phyloP scores from a whole-genome alignment of 1,140 invertebrate species.

The Drosophila novamexicana region DNA sequence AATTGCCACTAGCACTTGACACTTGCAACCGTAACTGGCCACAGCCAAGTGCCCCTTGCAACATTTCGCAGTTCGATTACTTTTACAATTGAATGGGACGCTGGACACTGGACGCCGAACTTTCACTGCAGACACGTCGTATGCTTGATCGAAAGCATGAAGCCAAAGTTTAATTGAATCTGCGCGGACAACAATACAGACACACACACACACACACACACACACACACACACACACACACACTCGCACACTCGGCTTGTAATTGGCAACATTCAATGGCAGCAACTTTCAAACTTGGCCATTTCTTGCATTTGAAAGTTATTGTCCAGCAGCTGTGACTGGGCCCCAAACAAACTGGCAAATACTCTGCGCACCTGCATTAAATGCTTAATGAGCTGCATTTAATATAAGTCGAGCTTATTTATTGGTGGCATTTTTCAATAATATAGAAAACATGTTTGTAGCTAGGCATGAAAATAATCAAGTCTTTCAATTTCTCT shows the following conservation, averaged over 20 bases:
- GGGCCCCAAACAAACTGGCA: constrained; percentile 32
- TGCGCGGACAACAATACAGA: constrained; percentile 34
- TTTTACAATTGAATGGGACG: constrained; percentile 36
- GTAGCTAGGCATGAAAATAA: no score
- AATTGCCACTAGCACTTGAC: constrained; percentile 64
- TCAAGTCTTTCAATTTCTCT: no score
- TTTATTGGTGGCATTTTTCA: no score
- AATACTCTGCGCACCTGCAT: no score
- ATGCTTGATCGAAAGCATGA: constrained; percentile 73
- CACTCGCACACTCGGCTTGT: constrained; percentile 12
- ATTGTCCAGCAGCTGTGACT: constrained; percentile 62
- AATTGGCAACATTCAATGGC: constrained; percentile 53
- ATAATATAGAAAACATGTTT: no score
- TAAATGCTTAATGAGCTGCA: background rate
- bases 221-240: constrained; percentile 25
- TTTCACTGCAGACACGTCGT: constrained; percentile 65
- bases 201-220: constrained; percentile 14
- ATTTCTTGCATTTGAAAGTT: constrained; percentile 68
- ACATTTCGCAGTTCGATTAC: constrained; percentile 45
- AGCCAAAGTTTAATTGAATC: constrained; percentile 80
- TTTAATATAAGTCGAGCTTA: background rate
- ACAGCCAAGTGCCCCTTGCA: constrained; percentile 22
- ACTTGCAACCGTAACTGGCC: constrained; percentile 32
- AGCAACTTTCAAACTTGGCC: constrained; percentile 75
- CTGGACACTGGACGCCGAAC: constrained; percentile 28